These are phyloP conservation scores for Rhinopithecus roxellana DNA, from an alignment of 2,113 vertebrate species.

Conservation along the genomic window DNA sequence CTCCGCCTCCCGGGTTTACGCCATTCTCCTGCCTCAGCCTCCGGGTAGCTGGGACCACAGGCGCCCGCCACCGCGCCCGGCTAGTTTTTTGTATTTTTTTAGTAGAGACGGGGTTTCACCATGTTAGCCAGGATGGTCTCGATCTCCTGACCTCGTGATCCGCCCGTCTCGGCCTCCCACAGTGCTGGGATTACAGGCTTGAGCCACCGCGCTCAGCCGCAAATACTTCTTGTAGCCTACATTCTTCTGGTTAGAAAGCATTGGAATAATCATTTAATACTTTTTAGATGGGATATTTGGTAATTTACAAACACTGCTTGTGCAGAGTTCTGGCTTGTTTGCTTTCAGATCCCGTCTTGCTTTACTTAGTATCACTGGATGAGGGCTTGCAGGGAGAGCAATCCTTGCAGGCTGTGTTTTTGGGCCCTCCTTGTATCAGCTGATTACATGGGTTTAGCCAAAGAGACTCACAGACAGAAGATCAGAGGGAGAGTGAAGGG, in stretches of 20 bases:
- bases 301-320: not conserved
- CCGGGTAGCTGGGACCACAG: no score
- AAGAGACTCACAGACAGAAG: not conserved
- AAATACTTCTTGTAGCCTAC: not conserved
- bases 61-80: no score
- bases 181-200: no score
- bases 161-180: no score
- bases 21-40: no score
- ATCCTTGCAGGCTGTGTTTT: not conserved
- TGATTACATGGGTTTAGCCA: not conserved
- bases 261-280: not conserved
- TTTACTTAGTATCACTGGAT: not conserved
- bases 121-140: no score
- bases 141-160: no score
- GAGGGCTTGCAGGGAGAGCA: rapidly evolving
- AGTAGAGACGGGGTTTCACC: no score
- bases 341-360: not conserved
- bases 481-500: not conserved
- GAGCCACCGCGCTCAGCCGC: no score
- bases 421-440: not conserved
- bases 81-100: no score
- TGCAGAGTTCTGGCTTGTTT: not conserved
- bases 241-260: not conserved
- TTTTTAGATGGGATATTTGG: not conserved
- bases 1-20: no score